Conservation (phyloP, 2,797 vertebrate species). For the Coilia nasus region DNA sequence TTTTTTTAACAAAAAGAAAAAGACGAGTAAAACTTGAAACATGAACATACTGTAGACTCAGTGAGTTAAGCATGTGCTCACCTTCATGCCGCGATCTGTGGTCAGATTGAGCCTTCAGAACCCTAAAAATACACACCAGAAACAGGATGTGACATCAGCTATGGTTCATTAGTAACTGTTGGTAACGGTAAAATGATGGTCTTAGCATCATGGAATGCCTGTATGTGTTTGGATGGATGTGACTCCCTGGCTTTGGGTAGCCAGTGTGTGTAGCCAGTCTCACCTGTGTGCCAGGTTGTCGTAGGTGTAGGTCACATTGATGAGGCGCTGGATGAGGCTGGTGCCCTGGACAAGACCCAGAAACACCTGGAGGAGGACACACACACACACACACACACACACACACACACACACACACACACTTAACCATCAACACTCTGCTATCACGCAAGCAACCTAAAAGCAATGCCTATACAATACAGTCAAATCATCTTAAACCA, state of each 20-base stretch:
- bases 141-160: background rate
- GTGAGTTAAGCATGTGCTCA: slow-evolving; percentile 57
- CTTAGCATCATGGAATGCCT: too few relatives aligned
- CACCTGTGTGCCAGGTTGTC: slow-evolving; percentile 98
- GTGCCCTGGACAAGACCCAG: slow-evolving; percentile 95
- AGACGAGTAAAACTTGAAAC: background rate
- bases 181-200: too few relatives aligned
- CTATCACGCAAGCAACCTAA: background rate
- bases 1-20: too few relatives aligned
- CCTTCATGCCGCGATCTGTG: slow-evolving; percentile 97
- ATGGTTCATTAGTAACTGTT: too few relatives aligned
- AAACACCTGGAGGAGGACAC: slow-evolving; percentile 82
- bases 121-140: slow-evolving; percentile 68
- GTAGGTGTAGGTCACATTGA: slow-evolving; percentile 98
- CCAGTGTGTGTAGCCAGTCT: background rate
- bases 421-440: background rate
- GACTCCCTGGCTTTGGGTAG: too few relatives aligned
- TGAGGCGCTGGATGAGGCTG: slow-evolving; percentile 94
- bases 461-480: too few relatives aligned
- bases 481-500: too few relatives aligned
- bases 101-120: slow-evolving; percentile 96
- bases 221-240: too few relatives aligned
- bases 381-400: background rate
- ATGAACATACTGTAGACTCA: background rate
- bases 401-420: background rate